A percentile compares a stretch with the other conserved stretches of the same genome.
Evolutionary conservation across 2,797 vertebrate genomes (phyloP).

Genomic region (Kryptolebias ocellatus): DNA sequence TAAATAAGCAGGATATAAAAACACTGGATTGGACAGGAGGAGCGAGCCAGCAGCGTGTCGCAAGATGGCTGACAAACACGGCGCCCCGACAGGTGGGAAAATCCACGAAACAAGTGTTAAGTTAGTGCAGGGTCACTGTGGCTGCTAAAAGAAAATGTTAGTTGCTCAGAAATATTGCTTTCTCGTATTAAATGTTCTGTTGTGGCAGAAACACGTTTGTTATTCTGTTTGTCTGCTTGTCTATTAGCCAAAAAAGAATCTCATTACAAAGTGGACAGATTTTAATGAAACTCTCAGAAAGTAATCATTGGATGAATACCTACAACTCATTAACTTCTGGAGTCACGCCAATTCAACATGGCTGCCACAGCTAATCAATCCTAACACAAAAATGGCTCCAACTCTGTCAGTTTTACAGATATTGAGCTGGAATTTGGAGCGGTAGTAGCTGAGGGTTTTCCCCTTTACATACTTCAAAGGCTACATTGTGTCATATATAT

Average conservation of each 20-base stretch:
- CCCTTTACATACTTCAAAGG: too few species aligned
- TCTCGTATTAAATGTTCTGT: constrained; percentile 1
- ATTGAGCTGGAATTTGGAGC: too few species aligned
- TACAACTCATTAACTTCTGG: too few species aligned
- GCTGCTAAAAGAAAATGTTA: constrained; percentile 32
- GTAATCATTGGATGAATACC: too few species aligned
- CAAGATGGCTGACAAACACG: constrained; percentile 38
- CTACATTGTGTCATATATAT: too few species aligned
- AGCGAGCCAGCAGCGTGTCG: constrained; percentile 1
- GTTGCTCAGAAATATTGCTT: constrained; percentile 24
- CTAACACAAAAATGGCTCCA: too few species aligned
- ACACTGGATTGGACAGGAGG: constrained; percentile 19
- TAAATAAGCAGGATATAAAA: constrained; percentile 14
- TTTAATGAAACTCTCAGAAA: too few species aligned
- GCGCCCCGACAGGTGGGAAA: constrained; percentile 17
- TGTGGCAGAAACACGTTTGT: constrained; percentile 5
- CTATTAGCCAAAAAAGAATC: not conserved
- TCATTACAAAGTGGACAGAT: not conserved
- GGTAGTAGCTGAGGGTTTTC: too few species aligned
- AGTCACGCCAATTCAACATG: too few species aligned
- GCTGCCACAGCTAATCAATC: too few species aligned
- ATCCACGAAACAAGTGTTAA: constrained; percentile 29
- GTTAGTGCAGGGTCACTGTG: constrained; percentile 27
- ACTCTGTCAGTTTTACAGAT: too few species aligned
- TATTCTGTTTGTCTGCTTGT: not conserved